These are phyloP conservation scores for Vesta saturnalis DNA, from an alignment of 2,888 invertebrate species.

Conservation along the genomic window DNA sequence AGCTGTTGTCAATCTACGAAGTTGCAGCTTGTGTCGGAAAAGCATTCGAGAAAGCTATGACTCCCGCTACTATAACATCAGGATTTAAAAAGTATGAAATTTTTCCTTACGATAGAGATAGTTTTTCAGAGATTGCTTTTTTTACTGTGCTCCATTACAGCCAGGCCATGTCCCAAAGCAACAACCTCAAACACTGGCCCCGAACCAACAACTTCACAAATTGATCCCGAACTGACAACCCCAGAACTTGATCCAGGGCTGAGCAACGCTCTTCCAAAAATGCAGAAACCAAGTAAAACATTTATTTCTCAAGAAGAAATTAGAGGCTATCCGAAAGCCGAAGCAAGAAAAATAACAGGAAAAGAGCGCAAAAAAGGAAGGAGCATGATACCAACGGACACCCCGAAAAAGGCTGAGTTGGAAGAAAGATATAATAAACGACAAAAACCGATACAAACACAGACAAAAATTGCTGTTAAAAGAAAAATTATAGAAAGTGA, in stretches of 20 bases:
- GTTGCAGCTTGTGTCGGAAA: conserved; percentile 46
- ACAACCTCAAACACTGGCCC: too few relatives aligned
- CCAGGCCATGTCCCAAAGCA: not conserved
- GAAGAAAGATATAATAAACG: not conserved
- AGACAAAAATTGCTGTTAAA: too few relatives aligned
- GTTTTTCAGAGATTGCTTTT: conserved; percentile 36
- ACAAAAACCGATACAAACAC: not conserved
- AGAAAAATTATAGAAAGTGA: too few relatives aligned
- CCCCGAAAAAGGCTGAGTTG: too few relatives aligned
- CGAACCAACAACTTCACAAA: too few relatives aligned
- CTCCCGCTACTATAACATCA: not conserved
- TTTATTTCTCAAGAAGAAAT: not conserved
- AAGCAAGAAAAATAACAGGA: not conserved
- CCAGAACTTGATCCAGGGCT: too few relatives aligned
- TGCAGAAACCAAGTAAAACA: too few relatives aligned
- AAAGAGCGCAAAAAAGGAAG: not conserved
- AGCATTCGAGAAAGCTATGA: conserved; percentile 29
- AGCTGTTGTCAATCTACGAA: conserved; percentile 57
- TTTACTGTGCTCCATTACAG: not conserved
- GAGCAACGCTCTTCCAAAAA: too few relatives aligned
- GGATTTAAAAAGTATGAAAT: not conserved
- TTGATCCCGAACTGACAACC: too few relatives aligned
- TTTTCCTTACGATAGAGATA: not conserved
- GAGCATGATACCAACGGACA: not conserved
- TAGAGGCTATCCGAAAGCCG: not conserved